These are phyloP conservation scores for Dreissena rostriformis DNA, from an alignment of 1,140 invertebrate genomes.

Conservation along the genomic window DNA sequence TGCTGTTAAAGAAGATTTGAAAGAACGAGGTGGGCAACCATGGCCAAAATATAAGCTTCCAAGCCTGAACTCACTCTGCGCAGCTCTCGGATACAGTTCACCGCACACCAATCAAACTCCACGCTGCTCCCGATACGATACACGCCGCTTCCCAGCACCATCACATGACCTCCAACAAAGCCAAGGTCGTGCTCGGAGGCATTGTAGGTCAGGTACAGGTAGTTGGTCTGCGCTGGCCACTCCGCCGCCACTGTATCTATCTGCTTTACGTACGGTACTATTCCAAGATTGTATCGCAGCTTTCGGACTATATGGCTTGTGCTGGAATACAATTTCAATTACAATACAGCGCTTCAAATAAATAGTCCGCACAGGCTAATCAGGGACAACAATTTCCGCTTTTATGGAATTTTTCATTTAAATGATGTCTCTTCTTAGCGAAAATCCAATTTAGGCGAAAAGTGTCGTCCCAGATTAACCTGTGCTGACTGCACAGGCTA, in stretches of 20 bases:
- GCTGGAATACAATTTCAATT: slow-evolving; percentile 71
- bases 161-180: slow-evolving; percentile 89
- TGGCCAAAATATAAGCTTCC: no score
- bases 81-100: slow-evolving; percentile 96
- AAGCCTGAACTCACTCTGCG: slow-evolving; percentile 91
- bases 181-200: slow-evolving; percentile 92
- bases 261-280: slow-evolving; percentile 96
- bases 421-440: no score
- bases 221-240: slow-evolving; percentile 99
- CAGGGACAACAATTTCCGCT: no score
- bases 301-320: slow-evolving; percentile 82
- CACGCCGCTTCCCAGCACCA: slow-evolving; percentile 94
- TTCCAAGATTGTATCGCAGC: slow-evolving; percentile 76
- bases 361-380: no score
- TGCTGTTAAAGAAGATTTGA: no score
- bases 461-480: no score
- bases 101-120: slow-evolving; percentile 99
- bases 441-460: no score
- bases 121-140: slow-evolving; percentile 99
- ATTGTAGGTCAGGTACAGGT: slow-evolving; percentile 98
- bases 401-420: no score
- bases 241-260: slow-evolving; percentile 99
- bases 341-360: no score
- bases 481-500: no score
- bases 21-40: no score